Base-by-base conservation (phyloP, 2,113 vertebrate species). In the Pygoscelis adeliae region DNA sequence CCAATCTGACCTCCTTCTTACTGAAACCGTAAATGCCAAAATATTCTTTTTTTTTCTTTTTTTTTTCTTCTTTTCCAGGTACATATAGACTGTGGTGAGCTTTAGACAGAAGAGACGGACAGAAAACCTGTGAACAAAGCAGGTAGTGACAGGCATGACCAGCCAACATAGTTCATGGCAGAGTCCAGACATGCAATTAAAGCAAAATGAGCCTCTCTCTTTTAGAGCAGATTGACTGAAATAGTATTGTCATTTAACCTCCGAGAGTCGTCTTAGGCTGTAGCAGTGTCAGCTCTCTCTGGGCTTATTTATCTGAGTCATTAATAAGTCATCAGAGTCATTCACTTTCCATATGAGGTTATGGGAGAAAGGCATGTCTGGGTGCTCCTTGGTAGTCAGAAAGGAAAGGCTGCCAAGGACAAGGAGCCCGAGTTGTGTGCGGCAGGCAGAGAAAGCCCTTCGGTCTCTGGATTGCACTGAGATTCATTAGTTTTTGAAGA, bases 311-410 rank as follows among this genome's bases (percentile, higher is more conserved):
- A 77, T 83, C 52, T 69, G 72, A 79, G 73, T 83, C 74, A 90
- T 93, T 53, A 93, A 65, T 90, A 95, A 97, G 87, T 94, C 93
- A 83, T 88, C 81, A 62, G 61, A 82, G 46, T 46, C 73, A 86
- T 73, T 93, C 32, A 36, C 65, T 91, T 97, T 94, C 91, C 78
- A n/a, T 93, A 81, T 70, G 78, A 81, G 91, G 74, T 76, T 95
- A 65, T 23, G 44, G 29, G 77, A 88, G 72, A 89, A 92, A 82
- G 79, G 56, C 70, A 46, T 19, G 34, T 83, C 86, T 65, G 95
- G 88, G 95, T 96, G 93, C 87, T 96, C 76, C 92, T 65, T 50
- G 27, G 25, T 73, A 66, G 44, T 53, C 47, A 83, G 66, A 87
- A 70, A 77, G 18, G 71, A 79, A 92, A 94, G 19, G 18, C 88